Evolutionary conservation across 2,797 vertebrate genomes (phyloP), one percentile per base, ranked within the genome.

Genomic region (Cephalopachus bancanus): DNA sequence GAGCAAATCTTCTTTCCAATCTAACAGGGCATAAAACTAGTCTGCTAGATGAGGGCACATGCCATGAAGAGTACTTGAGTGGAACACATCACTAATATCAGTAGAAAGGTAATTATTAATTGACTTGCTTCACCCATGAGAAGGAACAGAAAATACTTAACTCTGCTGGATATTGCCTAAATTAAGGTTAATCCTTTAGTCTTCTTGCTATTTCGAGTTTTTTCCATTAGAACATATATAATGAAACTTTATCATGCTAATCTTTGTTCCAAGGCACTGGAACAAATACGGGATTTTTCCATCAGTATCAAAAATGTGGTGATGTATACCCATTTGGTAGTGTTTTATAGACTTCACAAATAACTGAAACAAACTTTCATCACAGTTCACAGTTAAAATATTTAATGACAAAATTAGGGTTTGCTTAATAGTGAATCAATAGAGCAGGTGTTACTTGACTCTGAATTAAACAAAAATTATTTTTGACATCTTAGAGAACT

Each of bases 341-440:
- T 57, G 60, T 93, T 83, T 72, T 28, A 60, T 0, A 87, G 83
- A 76, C 33, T 76, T 81, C 79, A 93, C 44, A 98, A 98, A 98
- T 65, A 98, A 98, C 81, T 6, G 64, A 96, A 97, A 97, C 92
- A 94, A 69, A 74, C 86, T 97, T 97, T 87, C 91, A 96, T 97
- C 98, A 98, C 98, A 98, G 93, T 44, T 44, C 44, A 44, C 44
- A 97, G 92, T 98, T 98, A 81, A 97, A 98, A 97, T 97, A 95
- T 99, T 99, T 99, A 98, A 98, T 99, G 98, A 98, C 93, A 98
- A 98, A 98, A 97, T 90, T 72, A 83, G 89, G 69, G 30, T 96
- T 98, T 98, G 97, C 96, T 88, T 94, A 98, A 96, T 96, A 98
- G 96, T 90, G 89, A 98, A 96, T 92, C 94, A 95, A 97, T 51